A percentile compares a stretch with the other conserved stretches of the same genome.
phyloP scores from a whole-genome alignment of 1,140 invertebrate genomes.

The Pachypsylla venusta region DNA sequence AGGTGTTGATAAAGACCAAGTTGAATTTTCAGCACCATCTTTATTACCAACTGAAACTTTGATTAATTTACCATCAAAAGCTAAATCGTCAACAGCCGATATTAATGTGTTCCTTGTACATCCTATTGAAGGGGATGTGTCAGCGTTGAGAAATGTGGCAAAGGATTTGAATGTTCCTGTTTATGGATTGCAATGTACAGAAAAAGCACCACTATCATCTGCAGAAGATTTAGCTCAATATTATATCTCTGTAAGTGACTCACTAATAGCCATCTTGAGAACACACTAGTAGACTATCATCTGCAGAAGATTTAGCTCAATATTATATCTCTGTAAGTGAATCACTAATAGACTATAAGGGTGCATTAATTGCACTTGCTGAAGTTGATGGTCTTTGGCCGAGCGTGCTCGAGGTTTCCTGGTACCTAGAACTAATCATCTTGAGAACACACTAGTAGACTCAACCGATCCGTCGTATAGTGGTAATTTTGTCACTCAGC shows the following conservation, averaged over 20 bases:
- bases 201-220: slow-evolving; percentile 50
- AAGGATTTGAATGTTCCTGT: slow-evolving; percentile 54
- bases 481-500: too few species aligned
- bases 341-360: too few species aligned
- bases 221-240: slow-evolving; percentile 58
- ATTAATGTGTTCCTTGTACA: slow-evolving; percentile 61
- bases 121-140: slow-evolving; percentile 79
- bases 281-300: slow-evolving; percentile 33
- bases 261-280: neutral
- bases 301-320: slow-evolving; percentile 54
- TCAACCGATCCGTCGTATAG: too few species aligned
- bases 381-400: too few species aligned
- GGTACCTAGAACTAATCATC: too few species aligned
- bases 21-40: slow-evolving; percentile 33
- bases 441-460: too few species aligned
- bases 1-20: slow-evolving; percentile 24
- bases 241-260: slow-evolving; percentile 46
- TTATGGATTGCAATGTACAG: slow-evolving; percentile 79
- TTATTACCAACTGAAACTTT: slow-evolving; percentile 49
- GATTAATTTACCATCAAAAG: slow-evolving; percentile 41
- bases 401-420: too few species aligned
- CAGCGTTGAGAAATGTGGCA: slow-evolving; percentile 50
- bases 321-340: slow-evolving; percentile 54
- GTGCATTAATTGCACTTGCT: too few species aligned
- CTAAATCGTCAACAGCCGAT: slow-evolving; percentile 27